Evolutionary conservation across 2,113 vertebrate genomes (phyloP).

Genomic region (Trematocara unimaculatum): DNA sequence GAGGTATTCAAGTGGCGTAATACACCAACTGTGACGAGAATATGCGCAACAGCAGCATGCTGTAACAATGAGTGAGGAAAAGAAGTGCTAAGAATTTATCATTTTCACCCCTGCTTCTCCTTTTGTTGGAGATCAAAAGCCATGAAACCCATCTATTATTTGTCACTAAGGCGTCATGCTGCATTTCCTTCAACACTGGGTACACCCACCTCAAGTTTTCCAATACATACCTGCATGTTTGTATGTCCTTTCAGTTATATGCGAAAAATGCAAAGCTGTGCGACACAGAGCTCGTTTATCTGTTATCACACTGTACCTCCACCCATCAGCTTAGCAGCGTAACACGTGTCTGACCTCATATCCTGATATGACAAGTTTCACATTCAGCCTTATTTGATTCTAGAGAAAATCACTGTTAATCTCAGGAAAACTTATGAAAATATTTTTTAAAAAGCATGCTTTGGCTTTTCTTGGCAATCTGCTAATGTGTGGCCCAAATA

Average conservation of each 20-base stretch:
- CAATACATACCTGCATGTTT: background rate
- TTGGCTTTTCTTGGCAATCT: background rate
- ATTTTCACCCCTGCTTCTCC: background rate
- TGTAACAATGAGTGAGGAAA: background rate
- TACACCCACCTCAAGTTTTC: background rate
- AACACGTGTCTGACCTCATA: background rate
- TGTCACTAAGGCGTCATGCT: background rate
- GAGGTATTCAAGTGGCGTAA: background rate
- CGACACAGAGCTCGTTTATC: background rate
- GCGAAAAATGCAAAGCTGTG: background rate
- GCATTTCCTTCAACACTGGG: background rate
- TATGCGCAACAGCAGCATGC: background rate
- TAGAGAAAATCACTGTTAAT: background rate
- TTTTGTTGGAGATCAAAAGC: background rate
- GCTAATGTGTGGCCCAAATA: background rate
- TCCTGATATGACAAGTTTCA: background rate
- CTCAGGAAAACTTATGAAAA: background rate
- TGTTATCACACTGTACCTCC: conserved; percentile 19
- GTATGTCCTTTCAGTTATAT: background rate
- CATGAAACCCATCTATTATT: background rate
- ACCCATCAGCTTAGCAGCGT: conserved; percentile 13
- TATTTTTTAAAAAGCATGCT: background rate
- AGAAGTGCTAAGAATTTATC: background rate
- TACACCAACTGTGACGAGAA: background rate
- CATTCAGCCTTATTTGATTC: background rate